Conservation (phyloP, 2,888 invertebrate genomes). For the Molorchus minor region DNA sequence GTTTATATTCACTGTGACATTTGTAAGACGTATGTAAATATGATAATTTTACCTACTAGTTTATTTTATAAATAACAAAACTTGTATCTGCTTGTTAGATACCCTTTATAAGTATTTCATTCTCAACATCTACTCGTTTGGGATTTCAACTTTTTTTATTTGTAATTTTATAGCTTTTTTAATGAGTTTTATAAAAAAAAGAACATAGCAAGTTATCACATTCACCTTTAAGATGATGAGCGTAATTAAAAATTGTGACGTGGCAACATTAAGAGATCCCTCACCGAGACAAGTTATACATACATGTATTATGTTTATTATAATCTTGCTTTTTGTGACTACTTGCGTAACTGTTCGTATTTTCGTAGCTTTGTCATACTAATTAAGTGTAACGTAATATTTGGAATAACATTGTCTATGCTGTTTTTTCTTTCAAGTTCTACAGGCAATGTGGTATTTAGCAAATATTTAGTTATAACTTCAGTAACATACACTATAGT, state of each 20-base stretch:
- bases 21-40: too few species aligned
- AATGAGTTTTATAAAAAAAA: slow-evolving; percentile 7
- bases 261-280: slow-evolving; percentile 11
- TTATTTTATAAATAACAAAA: too few species aligned
- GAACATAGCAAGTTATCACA: neutral
- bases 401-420: neutral
- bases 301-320: neutral
- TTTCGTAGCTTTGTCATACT: slow-evolving; percentile 2
- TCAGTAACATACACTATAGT: too few species aligned
- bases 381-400: slow-evolving; percentile 1
- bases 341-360: slow-evolving; percentile 17
- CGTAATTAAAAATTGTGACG: slow-evolving; percentile 18
- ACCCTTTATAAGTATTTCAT: neutral
- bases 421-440: too few species aligned
- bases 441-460: too few species aligned
- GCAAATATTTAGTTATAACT: too few species aligned
- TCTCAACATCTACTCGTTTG: neutral
- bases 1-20: too few species aligned
- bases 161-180: slow-evolving; percentile 5
- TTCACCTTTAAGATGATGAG: slow-evolving; percentile 14
- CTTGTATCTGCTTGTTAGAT: too few species aligned
- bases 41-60: too few species aligned
- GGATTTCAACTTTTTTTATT: slow-evolving; percentile 10
- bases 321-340: slow-evolving; percentile 1
- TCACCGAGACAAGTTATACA: neutral